Percentiles rank a stretch among this genome's conserved stretches.
These are phyloP conservation scores for Poecilia gillii DNA, from an alignment of 2,797 vertebrate genomes.

Conservation along the genomic window DNA sequence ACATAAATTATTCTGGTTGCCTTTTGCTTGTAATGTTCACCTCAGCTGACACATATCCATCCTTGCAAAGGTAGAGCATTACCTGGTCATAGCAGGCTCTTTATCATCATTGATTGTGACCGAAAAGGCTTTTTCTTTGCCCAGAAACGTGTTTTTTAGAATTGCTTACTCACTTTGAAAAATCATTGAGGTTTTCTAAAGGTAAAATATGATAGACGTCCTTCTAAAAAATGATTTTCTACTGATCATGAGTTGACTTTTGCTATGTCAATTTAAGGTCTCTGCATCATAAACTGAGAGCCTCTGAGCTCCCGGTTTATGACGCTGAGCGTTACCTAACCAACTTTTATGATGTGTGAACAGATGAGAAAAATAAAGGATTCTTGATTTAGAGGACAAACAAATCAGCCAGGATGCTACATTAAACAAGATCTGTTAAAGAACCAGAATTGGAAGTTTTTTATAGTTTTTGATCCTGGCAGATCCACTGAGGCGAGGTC, in stretches of 20 bases:
- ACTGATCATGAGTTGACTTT: neutral
- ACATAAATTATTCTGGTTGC: too few relatives aligned
- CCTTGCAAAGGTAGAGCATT: neutral
- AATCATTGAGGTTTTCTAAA: neutral
- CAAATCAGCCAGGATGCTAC: neutral
- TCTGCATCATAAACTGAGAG: neutral
- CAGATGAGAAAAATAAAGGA: neutral
- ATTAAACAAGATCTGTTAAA: neutral
- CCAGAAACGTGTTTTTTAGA: neutral
- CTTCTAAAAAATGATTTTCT: neutral
- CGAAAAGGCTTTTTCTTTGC: neutral
- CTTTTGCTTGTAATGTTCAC: too few relatives aligned
- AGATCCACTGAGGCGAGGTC: constrained; percentile 34
- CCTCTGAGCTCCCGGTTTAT: neutral
- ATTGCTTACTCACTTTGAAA: neutral
- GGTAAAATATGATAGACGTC: neutral
- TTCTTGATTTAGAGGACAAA: constrained; percentile 4
- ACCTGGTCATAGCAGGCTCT: neutral
- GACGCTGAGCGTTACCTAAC: neutral
- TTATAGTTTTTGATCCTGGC: constrained; percentile 11
- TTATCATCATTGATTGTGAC: neutral
- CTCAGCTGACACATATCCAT: too few relatives aligned
- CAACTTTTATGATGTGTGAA: neutral
- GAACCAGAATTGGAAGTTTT: constrained; percentile 22
- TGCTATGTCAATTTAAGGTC: neutral